phyloP scores from a whole-genome alignment of 1,140 invertebrate species.

The Drosophila ananassae region DNA sequence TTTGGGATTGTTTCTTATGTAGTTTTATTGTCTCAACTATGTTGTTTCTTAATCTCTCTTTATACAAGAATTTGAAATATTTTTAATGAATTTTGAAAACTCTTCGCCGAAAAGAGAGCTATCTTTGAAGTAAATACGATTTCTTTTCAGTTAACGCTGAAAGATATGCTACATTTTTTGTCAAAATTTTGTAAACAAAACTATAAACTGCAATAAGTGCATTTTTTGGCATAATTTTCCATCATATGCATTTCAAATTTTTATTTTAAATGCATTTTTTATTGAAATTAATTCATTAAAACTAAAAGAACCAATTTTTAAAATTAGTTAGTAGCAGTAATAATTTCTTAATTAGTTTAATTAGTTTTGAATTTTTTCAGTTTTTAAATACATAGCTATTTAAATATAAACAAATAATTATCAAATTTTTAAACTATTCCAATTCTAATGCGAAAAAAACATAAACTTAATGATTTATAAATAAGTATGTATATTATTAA shows the following conservation, averaged over 20 bases:
- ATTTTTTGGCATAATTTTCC: not conserved
- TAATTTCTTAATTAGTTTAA: no score
- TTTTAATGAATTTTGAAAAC: not conserved
- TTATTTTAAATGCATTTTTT: not conserved
- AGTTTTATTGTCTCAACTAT: not conserved
- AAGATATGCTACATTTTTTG: slow-evolving; percentile 2
- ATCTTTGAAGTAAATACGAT: not conserved
- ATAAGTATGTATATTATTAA: no score
- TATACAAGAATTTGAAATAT: not conserved
- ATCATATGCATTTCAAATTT: no score
- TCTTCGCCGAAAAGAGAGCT: slow-evolving; percentile 10
- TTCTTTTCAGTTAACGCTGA: not conserved
- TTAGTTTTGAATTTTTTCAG: no score
- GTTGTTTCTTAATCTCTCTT: not conserved
- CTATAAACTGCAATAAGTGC: not conserved
- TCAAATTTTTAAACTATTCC: no score
- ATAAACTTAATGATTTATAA: no score
- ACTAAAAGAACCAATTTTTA: no score
- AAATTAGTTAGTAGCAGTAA: no score
- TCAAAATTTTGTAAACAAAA: not conserved
- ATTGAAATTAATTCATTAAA: no score
- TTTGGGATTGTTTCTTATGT: slow-evolving; percentile 13
- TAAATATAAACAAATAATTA: no score
- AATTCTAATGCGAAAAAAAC: no score
- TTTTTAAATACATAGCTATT: no score